Evolutionary conservation across 2,113 vertebrate species (phyloP).

Genomic region (Megaceryle maxima): DNA sequence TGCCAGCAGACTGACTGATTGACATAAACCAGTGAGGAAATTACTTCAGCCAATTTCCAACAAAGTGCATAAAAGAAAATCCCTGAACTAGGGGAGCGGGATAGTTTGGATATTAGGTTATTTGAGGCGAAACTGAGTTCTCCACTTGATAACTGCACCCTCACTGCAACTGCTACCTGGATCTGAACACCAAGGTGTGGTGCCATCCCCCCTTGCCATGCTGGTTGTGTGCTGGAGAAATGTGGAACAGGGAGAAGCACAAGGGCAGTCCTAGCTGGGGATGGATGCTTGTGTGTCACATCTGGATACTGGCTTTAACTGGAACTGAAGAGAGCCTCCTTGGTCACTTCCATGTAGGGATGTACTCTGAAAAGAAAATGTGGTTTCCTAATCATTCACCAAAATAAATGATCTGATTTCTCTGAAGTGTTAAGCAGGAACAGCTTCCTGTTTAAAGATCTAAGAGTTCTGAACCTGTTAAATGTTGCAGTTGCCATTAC

Average conservation of each 20-base stretch:
- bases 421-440: too few species aligned
- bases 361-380: background rate
- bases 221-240: background rate
- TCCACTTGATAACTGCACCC: background rate
- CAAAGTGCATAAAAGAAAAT: background rate
- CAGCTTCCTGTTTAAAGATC: background rate
- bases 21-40: background rate
- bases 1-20: background rate
- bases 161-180: too few species aligned
- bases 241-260: background rate
- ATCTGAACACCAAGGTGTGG: rapidly evolving
- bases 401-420: too few species aligned
- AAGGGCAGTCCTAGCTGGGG: background rate
- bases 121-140: background rate
- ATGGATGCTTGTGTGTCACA: background rate
- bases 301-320: background rate
- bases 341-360: background rate
- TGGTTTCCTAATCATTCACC: background rate
- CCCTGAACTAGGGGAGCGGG: background rate
- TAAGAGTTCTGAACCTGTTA: background rate
- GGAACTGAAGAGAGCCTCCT: background rate
- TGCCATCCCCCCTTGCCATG: rapidly evolving
- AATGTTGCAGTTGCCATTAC: background rate
- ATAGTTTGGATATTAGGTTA: background rate
- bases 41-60: background rate